Evolutionary conservation across 2,113 vertebrate genomes (phyloP), one percentile per base, ranked within the genome.

Genomic region (Semnornis frantzii): DNA sequence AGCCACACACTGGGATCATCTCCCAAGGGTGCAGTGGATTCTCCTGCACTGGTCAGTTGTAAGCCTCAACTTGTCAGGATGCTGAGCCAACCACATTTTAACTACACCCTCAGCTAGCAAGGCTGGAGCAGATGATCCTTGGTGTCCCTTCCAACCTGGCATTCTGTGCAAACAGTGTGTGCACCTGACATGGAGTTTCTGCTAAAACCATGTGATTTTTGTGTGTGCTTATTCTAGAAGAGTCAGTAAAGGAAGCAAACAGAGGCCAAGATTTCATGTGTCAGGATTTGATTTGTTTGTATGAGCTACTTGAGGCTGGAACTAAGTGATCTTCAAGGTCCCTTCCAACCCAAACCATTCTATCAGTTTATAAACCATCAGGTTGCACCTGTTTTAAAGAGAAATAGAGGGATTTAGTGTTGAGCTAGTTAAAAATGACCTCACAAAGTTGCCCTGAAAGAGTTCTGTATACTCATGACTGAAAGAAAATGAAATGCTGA

Each of bases 191-290:
- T 3, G 7, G 57, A 37, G 12, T 34, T 83, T 25, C 50, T 76
- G 55, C 50, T 71, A 8, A 31, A 87, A 12, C 21, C 2, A 3
- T 3, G 2, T 13, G 1, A 0, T 25, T 21, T 64, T 2, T 64
- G 30, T 33, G 16, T 30, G 10, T 17, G 33, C 37, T 15, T 44
- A 14, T 33, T 75, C 21, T 27, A 3, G 21, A 13, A 63, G 59
- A 57, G 20, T 79, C 13, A 2, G 15, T 8, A 5, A 15, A n/a
- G 37, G 50, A 50, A 30, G 57, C 34, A 10, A 10, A 12, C 11
- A 5, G 37, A 25, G 30, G 46, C 16, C 11, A 30, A 24, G 33
- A 4, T 34, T 30, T 27, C 9, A 1, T 19, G 60, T 70, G 9
- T 19, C 33, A 24, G 44, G 18, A 10, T 65, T 48, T 59, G 15